These are phyloP conservation scores for Pseudorhiza aurosa DNA, from an alignment of 30 jellyfish, hydroid and myxozoan genomes.

Conservation along the genomic window DNA sequence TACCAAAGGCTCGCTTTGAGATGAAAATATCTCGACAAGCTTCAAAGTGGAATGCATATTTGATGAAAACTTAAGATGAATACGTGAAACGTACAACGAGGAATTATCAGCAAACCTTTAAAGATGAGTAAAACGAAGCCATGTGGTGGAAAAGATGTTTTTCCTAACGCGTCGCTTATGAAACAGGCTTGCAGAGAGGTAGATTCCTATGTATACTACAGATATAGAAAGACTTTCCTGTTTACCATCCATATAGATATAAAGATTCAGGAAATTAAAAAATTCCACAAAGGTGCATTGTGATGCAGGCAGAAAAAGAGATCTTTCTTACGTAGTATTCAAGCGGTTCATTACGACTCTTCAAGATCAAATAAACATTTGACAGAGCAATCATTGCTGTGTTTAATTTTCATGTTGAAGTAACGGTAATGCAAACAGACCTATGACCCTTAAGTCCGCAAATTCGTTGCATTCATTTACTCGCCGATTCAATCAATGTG, in stretches of 20 bases:
- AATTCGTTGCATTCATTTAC: neutral
- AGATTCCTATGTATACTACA: neutral
- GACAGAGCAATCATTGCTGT: neutral
- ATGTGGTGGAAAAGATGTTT: neutral
- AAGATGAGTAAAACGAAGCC: slow-evolving; percentile 1
- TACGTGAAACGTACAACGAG: no score
- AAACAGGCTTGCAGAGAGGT: neutral
- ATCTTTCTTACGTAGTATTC: neutral
- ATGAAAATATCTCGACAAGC: neutral
- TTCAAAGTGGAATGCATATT: neutral
- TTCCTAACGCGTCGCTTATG: neutral
- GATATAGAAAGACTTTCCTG: slow-evolving; percentile 3
- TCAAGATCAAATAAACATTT: neutral
- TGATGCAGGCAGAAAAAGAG: neutral
- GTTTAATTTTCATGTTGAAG: neutral
- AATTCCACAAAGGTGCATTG: slow-evolving; percentile 4
- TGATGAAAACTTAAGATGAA: neutral
- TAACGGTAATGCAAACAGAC: no score
- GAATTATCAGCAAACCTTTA: slow-evolving; percentile 18
- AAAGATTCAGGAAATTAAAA: neutral
- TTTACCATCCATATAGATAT: neutral
- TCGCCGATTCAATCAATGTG: no score
- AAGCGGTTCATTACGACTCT: neutral
- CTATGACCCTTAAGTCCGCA: no score
- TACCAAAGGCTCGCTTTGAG: no score